phyloP scores from a whole-genome alignment of 2,113 vertebrate genomes.

The Oxyura jamaicensis region DNA sequence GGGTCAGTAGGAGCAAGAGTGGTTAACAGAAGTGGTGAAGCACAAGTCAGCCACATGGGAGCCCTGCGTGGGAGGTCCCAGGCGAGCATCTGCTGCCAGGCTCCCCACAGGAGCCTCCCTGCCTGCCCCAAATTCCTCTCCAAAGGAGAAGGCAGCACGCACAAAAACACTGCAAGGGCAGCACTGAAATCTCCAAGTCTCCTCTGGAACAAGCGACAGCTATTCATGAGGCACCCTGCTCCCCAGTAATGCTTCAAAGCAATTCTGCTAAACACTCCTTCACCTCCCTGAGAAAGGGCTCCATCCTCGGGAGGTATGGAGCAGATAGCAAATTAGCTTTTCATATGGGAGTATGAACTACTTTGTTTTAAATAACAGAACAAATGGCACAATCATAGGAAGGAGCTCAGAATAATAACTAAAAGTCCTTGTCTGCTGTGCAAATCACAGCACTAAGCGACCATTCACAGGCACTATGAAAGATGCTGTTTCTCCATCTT shows the following conservation, averaged over 20 bases:
- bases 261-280: neutral
- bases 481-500: neutral
- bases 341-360: neutral
- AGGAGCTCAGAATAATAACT: neutral
- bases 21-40: rapidly evolving
- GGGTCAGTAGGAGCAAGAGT: neutral
- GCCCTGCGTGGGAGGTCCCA: neutral
- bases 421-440: neutral
- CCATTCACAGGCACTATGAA: neutral
- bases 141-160: neutral
- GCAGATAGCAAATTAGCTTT: neutral
- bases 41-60: rapidly evolving
- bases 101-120: too few relatives aligned
- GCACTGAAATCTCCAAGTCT: neutral
- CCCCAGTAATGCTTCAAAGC: neutral
- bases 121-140: neutral
- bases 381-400: rapidly evolving
- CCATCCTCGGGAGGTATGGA: rapidly evolving
- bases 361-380: neutral
- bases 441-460: neutral
- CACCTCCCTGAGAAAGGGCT: neutral
- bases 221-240: too few relatives aligned
- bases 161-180: neutral
- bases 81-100: neutral
- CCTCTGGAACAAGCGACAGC: neutral